Evolutionary conservation across 2,797 vertebrate genomes (phyloP).

Genomic region (Anguilla anguilla): DNA sequence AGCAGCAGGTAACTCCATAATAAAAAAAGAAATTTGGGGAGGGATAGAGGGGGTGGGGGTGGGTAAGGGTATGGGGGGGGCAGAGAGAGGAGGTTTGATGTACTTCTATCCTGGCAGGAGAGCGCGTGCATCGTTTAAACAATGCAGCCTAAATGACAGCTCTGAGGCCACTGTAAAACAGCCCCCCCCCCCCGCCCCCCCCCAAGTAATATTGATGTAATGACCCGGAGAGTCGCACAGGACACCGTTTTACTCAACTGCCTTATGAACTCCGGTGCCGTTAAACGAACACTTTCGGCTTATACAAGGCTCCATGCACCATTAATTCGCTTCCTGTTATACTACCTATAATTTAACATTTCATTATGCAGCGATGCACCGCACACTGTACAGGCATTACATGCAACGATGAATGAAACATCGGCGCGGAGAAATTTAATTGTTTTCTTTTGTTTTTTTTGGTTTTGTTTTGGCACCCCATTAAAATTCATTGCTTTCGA

Average conservation of each 20-base stretch:
- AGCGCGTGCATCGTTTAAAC: not conserved
- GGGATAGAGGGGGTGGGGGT: not conserved
- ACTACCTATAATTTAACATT: constrained; percentile 20
- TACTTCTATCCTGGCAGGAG: constrained; percentile 1
- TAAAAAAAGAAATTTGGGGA: constrained; percentile 40
- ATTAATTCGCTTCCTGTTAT: constrained; percentile 14
- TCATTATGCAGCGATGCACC: not conserved
- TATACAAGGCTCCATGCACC: not conserved
- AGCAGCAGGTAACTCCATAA: constrained; percentile 64
- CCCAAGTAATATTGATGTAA: constrained; percentile 6
- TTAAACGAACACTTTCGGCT: constrained; percentile 3
- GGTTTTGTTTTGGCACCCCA: not conserved
- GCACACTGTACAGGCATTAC: not conserved
- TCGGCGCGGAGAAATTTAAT: not conserved
- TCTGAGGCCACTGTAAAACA: not conserved
- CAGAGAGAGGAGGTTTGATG: not conserved
- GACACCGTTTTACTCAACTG: not conserved
- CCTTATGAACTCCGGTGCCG: not conserved
- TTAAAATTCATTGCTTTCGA: not conserved
- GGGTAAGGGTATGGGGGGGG: not conserved
- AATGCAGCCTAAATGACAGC: constrained; percentile 12
- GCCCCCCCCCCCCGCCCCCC: not conserved
- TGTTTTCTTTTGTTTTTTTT: not conserved
- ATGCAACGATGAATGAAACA: constrained; percentile 7
- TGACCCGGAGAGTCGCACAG: not conserved